Base-by-base conservation (phyloP, 1,140 invertebrate species). In the Thaumatotibia leucotreta region DNA sequence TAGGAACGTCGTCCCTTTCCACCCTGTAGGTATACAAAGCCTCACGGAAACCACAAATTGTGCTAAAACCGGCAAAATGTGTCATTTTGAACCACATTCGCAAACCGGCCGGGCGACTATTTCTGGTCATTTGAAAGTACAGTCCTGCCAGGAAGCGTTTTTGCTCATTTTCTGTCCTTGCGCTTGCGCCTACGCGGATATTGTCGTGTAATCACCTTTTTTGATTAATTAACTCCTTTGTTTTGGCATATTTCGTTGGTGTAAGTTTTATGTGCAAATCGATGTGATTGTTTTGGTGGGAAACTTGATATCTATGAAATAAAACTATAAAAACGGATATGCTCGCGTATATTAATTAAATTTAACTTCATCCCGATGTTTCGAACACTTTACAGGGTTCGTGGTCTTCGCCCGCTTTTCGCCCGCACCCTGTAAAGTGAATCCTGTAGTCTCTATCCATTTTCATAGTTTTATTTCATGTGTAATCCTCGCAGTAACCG, bases 71-170 rank as follows among this genome's bases (percentile, higher is more conserved):
- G n/a, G n/a, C n/a, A n/a, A 29, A 29, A 29, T 29, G 6, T 29
- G 27, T 29, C 27, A 29, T 6, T 29, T 29, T 29, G 27, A 29
- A 6, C 6, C 6, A 29, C 2, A 4, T 29, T 29, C 27, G 6
- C 27, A 6, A 2, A 6, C 6, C 1, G 17, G 4, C 3, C 35
- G 35, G 4, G 8, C n/a, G 50, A 22, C 20, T 58, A 58, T 58
- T 58, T 58, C 24, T 29, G 52, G 1, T 9, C 23, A 24, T 24
- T 58, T 58, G 52, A 58, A 58, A 58, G 52, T 58, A 11, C n/a
- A 3, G 52, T 58, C 52, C 23, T 27, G 52, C n/a, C 52, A 58
- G 52, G 52, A 58, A 58, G 29, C 23, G 52, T 58, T 58, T 58
- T 58, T 58, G 23, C 24, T 14, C 52, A 2, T 27, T 8, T 58